Percentiles rank a stretch among this genome's conserved stretches.
These are phyloP conservation scores for Hylyphantes graminicola DNA, from an alignment of 1,140 invertebrate genomes.

Conservation along the genomic window DNA sequence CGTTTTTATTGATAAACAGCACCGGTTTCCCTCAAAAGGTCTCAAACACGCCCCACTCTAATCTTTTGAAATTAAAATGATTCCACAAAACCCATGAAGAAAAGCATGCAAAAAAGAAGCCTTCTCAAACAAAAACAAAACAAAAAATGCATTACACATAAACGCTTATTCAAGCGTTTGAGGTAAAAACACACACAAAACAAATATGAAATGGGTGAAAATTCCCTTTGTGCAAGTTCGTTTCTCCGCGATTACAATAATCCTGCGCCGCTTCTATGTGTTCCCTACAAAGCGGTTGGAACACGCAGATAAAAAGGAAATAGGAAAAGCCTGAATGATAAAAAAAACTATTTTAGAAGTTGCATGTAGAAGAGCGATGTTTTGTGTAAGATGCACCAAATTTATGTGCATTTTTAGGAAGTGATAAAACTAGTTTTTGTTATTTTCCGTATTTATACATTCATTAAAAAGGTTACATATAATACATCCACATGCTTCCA, in stretches of 20 bases:
- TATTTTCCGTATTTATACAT: no score
- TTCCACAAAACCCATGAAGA: neutral
- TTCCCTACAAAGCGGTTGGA: neutral
- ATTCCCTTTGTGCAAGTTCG: conserved; percentile 2
- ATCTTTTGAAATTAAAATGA: conserved; percentile 13
- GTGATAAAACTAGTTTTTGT: no score
- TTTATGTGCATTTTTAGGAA: no score
- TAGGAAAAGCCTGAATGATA: neutral
- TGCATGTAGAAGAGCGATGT: no score
- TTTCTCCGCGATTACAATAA: neutral
- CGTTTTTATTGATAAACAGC: no score
- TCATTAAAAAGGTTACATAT: no score
- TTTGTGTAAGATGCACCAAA: no score
- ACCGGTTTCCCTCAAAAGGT: neutral
- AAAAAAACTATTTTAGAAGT: no score
- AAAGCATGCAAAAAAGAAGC: neutral
- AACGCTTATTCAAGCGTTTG: no score
- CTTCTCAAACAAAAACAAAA: neutral
- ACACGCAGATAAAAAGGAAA: neutral
- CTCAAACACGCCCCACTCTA: neutral
- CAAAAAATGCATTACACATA: neutral
- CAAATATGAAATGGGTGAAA: conserved; percentile 12
- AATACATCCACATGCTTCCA: no score
- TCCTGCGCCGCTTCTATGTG: neutral
- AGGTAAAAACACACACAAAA: neutral